phyloP scores from a whole-genome alignment of 92 coral and sea anemone genomes.

The Actinernus sp. region DNA sequence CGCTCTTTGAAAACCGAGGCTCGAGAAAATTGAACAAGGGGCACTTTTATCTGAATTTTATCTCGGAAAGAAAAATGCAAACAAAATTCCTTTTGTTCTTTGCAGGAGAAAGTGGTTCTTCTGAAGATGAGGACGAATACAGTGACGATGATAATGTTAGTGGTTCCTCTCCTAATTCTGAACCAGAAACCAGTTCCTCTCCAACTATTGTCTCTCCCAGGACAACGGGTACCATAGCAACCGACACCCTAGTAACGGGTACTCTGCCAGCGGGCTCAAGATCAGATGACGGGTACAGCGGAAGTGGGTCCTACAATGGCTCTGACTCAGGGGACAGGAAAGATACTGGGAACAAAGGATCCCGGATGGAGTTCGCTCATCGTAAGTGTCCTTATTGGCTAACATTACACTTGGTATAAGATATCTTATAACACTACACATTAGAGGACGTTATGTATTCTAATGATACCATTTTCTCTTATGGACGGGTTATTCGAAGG shows the following conservation, averaged over 20 bases:
- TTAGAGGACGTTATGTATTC: too few species aligned
- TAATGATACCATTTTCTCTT: too few species aligned
- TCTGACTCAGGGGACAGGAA: constrained; percentile 1
- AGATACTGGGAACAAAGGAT: not conserved
- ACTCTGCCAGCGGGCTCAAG: not conserved
- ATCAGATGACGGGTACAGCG: not conserved
- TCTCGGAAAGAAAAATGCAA: too few species aligned
- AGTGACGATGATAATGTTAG: too few species aligned
- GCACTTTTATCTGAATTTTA: too few species aligned
- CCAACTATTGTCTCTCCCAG: not conserved
- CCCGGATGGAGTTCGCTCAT: constrained; percentile 41
- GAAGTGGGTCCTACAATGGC: constrained; percentile 1
- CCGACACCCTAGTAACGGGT: not conserved
- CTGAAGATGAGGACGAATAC: not conserved
- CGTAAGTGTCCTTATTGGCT: constrained; percentile 12
- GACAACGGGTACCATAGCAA: not conserved
- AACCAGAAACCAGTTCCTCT: not conserved
- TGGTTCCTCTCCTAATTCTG: not conserved
- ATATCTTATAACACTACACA: too few species aligned
- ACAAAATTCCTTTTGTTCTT: too few species aligned
- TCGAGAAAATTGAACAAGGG: too few species aligned
- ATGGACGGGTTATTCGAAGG: too few species aligned
- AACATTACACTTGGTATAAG: too few species aligned
- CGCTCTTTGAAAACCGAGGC: too few species aligned
- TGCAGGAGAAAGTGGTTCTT: not conserved